Percentiles rank a stretch among this genome's conserved stretches.
Conservation (phyloP, 2,888 invertebrate genomes). For the Cetonia aurata region DNA sequence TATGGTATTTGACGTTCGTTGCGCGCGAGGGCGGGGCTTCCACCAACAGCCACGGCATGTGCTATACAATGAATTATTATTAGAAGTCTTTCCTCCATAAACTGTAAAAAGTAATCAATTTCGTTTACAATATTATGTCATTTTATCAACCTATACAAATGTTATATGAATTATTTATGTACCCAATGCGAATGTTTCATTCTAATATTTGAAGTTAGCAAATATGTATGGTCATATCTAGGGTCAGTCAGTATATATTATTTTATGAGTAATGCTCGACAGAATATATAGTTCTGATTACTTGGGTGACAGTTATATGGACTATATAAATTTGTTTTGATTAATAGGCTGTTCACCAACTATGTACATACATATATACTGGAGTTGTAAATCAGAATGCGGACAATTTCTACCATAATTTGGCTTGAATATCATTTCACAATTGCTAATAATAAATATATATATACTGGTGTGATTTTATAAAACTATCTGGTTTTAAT, state of each 20-base stretch:
- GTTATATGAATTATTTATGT: slow-evolving; percentile 19
- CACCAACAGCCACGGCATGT: too few species aligned
- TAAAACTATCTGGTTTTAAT: too few species aligned
- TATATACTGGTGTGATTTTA: too few species aligned
- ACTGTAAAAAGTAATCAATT: too few species aligned
- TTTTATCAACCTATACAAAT: slow-evolving; percentile 6
- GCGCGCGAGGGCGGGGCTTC: too few species aligned
- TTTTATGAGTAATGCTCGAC: background rate
- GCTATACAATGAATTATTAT: too few species aligned
- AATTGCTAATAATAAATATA: too few species aligned
- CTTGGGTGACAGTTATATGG: slow-evolving; percentile 21
- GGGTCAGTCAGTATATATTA: too few species aligned
- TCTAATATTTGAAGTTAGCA: slow-evolving; percentile 1
- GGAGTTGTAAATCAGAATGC: background rate
- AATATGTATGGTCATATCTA: too few species aligned
- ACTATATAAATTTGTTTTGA: slow-evolving; percentile 17
- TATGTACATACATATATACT: too few species aligned
- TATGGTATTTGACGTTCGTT: too few species aligned
- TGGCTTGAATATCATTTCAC: background rate
- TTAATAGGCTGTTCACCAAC: background rate
- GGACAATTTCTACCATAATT: background rate
- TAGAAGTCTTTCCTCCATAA: too few species aligned
- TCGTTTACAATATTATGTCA: slow-evolving; percentile 20
- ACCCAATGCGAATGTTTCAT: slow-evolving; percentile 7
- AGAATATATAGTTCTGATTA: slow-evolving; percentile 7